phyloP scores from a whole-genome alignment of 2,113 vertebrate species.

The Vicugna pacos region DNA sequence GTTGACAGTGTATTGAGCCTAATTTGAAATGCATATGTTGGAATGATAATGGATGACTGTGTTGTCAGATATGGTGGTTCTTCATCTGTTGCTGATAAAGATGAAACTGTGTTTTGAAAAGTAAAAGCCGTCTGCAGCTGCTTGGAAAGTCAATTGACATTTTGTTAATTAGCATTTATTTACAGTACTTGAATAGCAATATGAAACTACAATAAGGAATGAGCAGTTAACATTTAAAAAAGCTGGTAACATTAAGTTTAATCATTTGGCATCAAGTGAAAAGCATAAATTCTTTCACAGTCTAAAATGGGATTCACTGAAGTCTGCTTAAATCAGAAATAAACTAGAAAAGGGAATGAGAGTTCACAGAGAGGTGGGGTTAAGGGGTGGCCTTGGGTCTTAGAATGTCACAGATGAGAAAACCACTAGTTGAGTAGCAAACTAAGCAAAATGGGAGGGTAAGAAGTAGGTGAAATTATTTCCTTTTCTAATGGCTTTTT shows the following conservation, averaged over 20 bases:
- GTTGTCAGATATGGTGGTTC: background rate
- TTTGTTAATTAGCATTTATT: slow-evolving; percentile 78
- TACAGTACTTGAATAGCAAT: slow-evolving; percentile 70
- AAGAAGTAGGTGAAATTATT: background rate
- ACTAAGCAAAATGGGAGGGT: background rate
- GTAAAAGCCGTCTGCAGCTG: slow-evolving; percentile 63
- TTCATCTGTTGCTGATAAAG: slow-evolving; percentile 62
- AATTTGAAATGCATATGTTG: slow-evolving; percentile 50
- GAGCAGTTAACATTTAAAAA: slow-evolving; percentile 65
- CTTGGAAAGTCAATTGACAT: slow-evolving; percentile 76
- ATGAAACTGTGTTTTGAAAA: slow-evolving; percentile 58
- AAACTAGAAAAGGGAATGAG: slow-evolving; percentile 71
- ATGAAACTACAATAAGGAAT: slow-evolving; percentile 78
- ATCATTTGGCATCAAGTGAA: slow-evolving; percentile 66
- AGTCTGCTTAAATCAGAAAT: slow-evolving; percentile 77
- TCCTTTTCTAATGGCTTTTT: background rate
- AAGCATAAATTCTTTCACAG: slow-evolving; percentile 61
- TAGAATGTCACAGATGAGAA: slow-evolving; percentile 55
- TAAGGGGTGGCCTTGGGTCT: slow-evolving; percentile 53
- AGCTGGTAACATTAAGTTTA: slow-evolving; percentile 70
- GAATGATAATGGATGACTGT: slow-evolving; percentile 57
- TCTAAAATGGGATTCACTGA: background rate
- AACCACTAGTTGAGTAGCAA: background rate
- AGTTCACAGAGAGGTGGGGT: background rate
- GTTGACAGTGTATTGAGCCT: background rate